Base-by-base conservation (phyloP, 2,113 vertebrate genomes). In the Etia nguti region DNA sequence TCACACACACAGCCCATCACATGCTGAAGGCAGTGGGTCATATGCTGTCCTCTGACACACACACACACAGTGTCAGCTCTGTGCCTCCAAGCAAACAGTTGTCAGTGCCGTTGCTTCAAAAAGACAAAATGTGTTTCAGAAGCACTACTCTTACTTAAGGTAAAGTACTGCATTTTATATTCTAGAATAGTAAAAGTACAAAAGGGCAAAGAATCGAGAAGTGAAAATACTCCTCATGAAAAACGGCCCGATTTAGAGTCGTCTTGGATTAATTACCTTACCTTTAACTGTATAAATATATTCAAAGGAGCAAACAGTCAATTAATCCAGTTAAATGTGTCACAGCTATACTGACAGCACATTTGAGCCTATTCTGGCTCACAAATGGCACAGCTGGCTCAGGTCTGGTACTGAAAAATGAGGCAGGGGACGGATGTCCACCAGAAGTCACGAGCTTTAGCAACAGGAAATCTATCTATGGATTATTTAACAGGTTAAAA, bases 21-120 rank as follows among this genome's bases (percentile, higher is more conserved):
- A 92, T 81, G 88, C 86, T 81, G 82, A 73, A 65, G 80, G 86
- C 81, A 54, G 38, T 8, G 80, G 70, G 88, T 91, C 92, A 90
- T 83, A 87, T 91, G 88, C 65, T 22, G 82, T 84, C 90, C 85
- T 13, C 80, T 55, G 77, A 31, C 46, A 29, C 20, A 54, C 50
- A 55, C 22, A 73, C n/a, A 70, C 38, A 46, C 13, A 6, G 22
- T 24, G 50, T 56, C 13, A 56, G 52, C 20, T 22, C 50, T 36
- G 20, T 10, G 50, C 50, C 77, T 55, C 8, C 4, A 3, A 55
- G 50, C 50, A 38, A 55, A 55, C 50, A 16, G 50, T 50, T 13
- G 22, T 73, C n/a, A 46, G 65, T 1, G 3, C 38, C 1, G 2
- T 70, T 43, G 16, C 65, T 16, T 43, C 38, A 70, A 22, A 16